A percentile compares a stretch with the other conserved stretches of the same genome.
These are phyloP conservation scores for Acanthiza pusilla DNA, from an alignment of 2,797 vertebrate genomes.

Conservation along the genomic window DNA sequence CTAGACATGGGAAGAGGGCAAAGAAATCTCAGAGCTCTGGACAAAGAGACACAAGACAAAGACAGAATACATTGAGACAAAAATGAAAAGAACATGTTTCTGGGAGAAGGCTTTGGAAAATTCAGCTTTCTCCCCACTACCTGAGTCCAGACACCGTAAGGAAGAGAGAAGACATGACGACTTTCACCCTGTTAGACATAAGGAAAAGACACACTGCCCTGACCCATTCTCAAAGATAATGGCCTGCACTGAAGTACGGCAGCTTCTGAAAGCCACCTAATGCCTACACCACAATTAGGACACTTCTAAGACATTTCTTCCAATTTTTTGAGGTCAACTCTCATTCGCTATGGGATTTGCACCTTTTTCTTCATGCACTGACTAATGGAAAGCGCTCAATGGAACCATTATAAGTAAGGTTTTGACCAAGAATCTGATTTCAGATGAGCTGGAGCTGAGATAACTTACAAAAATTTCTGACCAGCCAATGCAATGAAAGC, in stretches of 20 bases:
- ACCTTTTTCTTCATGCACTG: background rate
- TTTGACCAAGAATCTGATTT: background rate
- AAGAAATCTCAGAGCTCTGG: background rate
- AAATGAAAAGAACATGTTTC: fast-evolving
- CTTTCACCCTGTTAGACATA: background rate
- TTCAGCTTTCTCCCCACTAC: background rate
- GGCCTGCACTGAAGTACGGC: background rate
- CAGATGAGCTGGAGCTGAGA: background rate
- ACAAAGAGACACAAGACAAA: background rate
- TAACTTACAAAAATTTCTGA: background rate
- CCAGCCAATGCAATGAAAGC: background rate
- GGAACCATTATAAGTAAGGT: background rate
- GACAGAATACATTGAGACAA: background rate
- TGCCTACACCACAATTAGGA: background rate
- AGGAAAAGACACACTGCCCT: background rate
- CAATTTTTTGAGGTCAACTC: background rate
- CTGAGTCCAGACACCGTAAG: background rate
- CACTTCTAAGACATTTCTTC: background rate
- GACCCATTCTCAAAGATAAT: background rate
- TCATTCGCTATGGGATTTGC: background rate
- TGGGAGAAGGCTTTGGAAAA: background rate
- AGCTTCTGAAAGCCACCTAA: background rate
- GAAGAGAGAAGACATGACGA: background rate
- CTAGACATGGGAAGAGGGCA: background rate
- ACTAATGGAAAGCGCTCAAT: background rate